Conservation (phyloP, 2,888 invertebrate species). For the Eupithecia subumbrata region DNA sequence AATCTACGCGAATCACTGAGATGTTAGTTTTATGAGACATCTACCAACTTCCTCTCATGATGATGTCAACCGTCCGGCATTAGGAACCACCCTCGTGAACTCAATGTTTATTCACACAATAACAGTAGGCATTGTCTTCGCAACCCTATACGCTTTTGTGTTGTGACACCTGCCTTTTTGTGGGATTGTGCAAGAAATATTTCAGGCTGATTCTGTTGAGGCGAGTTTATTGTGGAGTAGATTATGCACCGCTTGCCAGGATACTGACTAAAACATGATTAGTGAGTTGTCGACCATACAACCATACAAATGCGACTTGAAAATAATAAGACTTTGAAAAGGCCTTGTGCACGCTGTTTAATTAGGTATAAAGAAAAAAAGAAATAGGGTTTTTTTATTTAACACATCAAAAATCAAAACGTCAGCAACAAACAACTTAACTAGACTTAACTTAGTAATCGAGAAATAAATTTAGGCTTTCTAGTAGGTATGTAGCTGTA, state of each 20-base stretch:
- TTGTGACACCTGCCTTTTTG: slow-evolving; percentile 52
- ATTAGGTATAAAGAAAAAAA: background rate
- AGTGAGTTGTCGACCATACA: background rate
- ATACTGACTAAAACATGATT: background rate
- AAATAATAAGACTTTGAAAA: background rate
- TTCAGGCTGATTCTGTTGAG: background rate
- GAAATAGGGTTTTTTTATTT: too few relatives aligned
- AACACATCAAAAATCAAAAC: too few relatives aligned
- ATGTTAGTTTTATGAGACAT: background rate
- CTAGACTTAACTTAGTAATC: too few relatives aligned
- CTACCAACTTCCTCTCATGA: background rate
- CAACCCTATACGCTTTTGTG: slow-evolving; percentile 48
- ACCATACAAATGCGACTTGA: background rate
- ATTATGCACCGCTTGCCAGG: background rate
- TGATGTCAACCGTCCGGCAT: background rate
- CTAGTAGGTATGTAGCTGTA: too few relatives aligned
- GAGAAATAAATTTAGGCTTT: too few relatives aligned
- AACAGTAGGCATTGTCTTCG: slow-evolving; percentile 49
- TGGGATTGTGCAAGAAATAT: slow-evolving; percentile 12
- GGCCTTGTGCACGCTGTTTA: background rate
- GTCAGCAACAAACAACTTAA: too few relatives aligned
- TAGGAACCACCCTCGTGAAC: slow-evolving; percentile 38
- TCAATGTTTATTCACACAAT: slow-evolving; percentile 55
- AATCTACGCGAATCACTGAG: too few relatives aligned
- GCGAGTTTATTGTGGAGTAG: background rate